phyloP scores from a whole-genome alignment of 2,797 vertebrate genomes.

The Todus mexicanus region DNA sequence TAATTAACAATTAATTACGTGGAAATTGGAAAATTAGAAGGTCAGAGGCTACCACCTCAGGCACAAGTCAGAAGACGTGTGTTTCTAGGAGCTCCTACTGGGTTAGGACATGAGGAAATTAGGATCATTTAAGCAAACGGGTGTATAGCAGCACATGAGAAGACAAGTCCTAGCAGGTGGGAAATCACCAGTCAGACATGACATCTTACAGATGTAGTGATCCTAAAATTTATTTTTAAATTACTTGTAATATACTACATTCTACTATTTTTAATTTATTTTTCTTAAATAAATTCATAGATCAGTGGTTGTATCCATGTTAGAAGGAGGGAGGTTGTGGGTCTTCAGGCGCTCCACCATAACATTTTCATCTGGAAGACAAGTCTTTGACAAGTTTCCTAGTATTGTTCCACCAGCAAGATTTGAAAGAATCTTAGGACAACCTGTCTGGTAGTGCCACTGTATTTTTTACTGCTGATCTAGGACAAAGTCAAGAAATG shows the following conservation, averaged over 20 bases:
- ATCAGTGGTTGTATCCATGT: not conserved
- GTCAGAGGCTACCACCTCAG: conserved; percentile 32
- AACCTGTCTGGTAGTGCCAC: not conserved
- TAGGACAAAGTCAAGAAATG: not conserved
- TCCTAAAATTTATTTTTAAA: not conserved
- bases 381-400: not conserved
- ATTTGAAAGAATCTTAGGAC: not conserved
- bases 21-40: conserved; percentile 54
- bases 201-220: not conserved
- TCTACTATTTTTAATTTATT: too few species aligned
- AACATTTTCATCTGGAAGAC: not conserved
- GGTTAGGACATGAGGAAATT: not conserved
- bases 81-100: not conserved
- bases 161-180: not conserved
- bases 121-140: not conserved
- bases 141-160: not conserved
- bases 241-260: not conserved
- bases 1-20: conserved; percentile 49
- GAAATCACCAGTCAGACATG: not conserved
- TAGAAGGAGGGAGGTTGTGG: not conserved
- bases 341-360: not conserved
- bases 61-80: not conserved
- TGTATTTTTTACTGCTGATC: not conserved
- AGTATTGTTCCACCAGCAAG: not conserved
- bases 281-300: not conserved